Evolutionary conservation across 2,888 invertebrate species (phyloP), one percentile per base, ranked within the genome.

Genomic region (Halictus quadricinctus): DNA sequence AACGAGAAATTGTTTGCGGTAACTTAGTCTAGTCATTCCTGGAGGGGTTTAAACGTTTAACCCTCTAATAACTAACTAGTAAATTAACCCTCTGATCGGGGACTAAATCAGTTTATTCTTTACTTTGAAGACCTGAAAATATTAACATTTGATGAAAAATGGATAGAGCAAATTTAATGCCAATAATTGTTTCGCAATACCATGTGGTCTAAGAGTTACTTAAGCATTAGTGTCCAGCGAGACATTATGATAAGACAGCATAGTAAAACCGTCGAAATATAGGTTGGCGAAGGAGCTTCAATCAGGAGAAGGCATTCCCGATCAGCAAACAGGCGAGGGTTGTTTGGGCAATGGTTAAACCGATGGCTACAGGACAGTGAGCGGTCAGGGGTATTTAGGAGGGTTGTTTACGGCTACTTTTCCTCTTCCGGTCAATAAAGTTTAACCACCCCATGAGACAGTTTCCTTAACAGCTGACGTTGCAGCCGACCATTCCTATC

Each of bases 261-360:
- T 0, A 4, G 21, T 8, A 8, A 36, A 66, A 66, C 36, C 7
- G 66, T 1, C 18, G 2, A 29, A 66, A 84, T 74, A 81, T 85
- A 83, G 74, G 82, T 81, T 85, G 82, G 82, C 36, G 21, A 66
- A 36, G 66, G 21, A 36, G 36, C 66, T 85, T 83, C 88, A 88
- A 90, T 89, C 91, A 88, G 87, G 89, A 85, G 87, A 92, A 90
- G 87, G 89, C 89, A 92, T 91, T 89, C 87, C 84, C 90, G 90
- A 93, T 92, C 91, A 89, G 93, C 93, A 93, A 93, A 93, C 93
- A 93, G 92, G 90, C 89, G 87, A 88, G 91, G 92, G 91, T 92
- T 92, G 93, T 93, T 94, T 93, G 91, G 92, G 92, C 90, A 91
- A 92, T 91, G 92, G 91, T 92, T 93, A 91, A 92, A 93, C 91